Evolutionary conservation across 2,797 vertebrate species (phyloP).

Genomic region (Chloroceryle amazona): DNA sequence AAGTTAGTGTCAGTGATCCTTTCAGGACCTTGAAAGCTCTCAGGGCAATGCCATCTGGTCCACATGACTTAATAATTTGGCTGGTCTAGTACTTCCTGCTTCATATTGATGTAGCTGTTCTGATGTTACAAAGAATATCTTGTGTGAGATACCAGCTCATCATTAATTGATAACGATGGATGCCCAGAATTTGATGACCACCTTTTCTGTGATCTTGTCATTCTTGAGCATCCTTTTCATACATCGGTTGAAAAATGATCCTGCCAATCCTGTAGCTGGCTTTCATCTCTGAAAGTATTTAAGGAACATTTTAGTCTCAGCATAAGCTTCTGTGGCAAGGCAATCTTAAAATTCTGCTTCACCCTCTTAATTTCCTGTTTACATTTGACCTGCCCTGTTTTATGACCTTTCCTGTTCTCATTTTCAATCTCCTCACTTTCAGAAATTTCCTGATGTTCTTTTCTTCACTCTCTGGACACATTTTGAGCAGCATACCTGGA

Average conservation of each 20-base stretch:
- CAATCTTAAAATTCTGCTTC: conserved; percentile 15
- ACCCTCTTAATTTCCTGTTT: background rate
- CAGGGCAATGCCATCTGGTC: background rate
- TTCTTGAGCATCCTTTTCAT: background rate
- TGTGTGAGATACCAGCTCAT: background rate
- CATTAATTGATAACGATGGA: background rate
- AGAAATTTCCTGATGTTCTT: background rate
- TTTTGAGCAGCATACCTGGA: background rate
- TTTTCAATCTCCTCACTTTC: background rate
- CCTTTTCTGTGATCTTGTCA: background rate
- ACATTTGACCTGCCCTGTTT: background rate
- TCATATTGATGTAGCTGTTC: background rate
- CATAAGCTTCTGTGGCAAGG: background rate
- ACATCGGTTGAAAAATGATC: background rate
- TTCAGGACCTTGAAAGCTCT: background rate
- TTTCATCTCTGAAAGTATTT: background rate
- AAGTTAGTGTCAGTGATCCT: background rate
- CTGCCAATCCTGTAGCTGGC: background rate
- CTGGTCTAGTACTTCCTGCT: background rate
- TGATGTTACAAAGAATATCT: background rate
- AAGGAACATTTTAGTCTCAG: background rate
- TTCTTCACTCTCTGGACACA: background rate
- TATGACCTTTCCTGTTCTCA: background rate
- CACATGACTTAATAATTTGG: background rate
- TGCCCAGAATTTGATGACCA: background rate